These are phyloP conservation scores for Eubasilissa splendida DNA, from an alignment of 2,888 invertebrate species.

Conservation along the genomic window DNA sequence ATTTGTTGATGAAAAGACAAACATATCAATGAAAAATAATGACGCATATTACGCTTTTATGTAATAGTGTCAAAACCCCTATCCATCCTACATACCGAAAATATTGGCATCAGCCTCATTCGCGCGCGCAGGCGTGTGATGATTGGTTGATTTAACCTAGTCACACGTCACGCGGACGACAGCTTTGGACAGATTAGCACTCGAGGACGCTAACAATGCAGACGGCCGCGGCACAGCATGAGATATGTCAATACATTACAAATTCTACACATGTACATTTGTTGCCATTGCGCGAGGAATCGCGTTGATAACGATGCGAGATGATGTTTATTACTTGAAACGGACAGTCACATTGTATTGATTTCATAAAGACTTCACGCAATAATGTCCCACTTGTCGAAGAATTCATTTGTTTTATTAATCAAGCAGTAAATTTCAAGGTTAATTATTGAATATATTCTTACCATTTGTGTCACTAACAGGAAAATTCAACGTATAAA, in stretches of 20 bases:
- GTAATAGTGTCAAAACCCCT: neutral
- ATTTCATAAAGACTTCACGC: neutral
- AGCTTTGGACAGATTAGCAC: slow-evolving; percentile 28
- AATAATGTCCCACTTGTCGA: neutral
- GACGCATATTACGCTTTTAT: neutral
- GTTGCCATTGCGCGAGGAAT: neutral
- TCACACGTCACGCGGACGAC: slow-evolving; percentile 1
- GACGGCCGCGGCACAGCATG: neutral
- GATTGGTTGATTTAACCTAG: slow-evolving; percentile 26
- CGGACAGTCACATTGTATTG: neutral
- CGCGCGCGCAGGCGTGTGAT: neutral
- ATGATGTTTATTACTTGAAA: neutral
- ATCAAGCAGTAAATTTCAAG: neutral
- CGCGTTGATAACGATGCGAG: neutral
- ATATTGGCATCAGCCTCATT: too few relatives aligned
- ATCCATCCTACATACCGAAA: too few relatives aligned
- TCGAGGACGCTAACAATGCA: slow-evolving; percentile 11
- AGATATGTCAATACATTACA: slow-evolving; percentile 17
- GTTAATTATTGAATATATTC: neutral
- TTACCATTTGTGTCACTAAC: neutral
- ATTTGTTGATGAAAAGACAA: neutral
- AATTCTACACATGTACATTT: slow-evolving; percentile 21
- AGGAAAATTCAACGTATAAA: neutral
- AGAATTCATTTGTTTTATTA: neutral
- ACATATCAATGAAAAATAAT: neutral